These are phyloP conservation scores for Sanderia malayensis DNA, from an alignment of 30 jellyfish, hydroid and myxozoan genomes.

Conservation along the genomic window DNA sequence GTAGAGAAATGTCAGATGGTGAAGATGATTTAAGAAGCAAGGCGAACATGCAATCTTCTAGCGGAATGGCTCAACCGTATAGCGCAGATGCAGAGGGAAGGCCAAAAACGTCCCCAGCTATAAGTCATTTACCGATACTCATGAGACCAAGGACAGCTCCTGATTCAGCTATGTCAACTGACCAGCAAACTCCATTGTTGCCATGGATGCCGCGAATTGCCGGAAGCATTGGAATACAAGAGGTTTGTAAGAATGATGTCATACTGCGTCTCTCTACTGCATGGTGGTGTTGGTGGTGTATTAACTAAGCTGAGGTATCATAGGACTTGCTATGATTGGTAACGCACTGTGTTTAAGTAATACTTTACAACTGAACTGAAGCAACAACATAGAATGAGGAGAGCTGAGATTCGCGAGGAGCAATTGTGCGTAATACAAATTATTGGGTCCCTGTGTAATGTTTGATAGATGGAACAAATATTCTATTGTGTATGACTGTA, in stretches of 20 bases:
- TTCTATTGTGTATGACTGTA: too few relatives aligned
- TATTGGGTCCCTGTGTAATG: too few relatives aligned
- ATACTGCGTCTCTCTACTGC: too few relatives aligned
- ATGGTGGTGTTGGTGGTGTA: too few relatives aligned
- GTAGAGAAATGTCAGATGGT: slow-evolving; percentile 78
- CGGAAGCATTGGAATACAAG: slow-evolving; percentile 43
- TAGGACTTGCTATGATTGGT: too few relatives aligned
- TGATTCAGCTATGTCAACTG: slow-evolving; percentile 26
- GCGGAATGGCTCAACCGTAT: neutral
- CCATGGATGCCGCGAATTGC: slow-evolving; percentile 56
- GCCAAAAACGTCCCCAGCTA: slow-evolving; percentile 70
- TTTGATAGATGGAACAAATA: too few relatives aligned
- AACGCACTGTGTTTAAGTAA: too few relatives aligned
- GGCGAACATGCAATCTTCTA: neutral
- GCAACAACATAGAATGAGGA: too few relatives aligned
- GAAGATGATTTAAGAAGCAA: slow-evolving; percentile 41
- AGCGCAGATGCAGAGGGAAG: slow-evolving; percentile 14
- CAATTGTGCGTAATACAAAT: too few relatives aligned
- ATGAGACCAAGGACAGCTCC: slow-evolving; percentile 75
- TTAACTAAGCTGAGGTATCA: too few relatives aligned
- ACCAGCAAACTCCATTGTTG: slow-evolving; percentile 25
- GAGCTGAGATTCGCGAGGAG: too few relatives aligned
- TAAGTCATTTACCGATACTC: slow-evolving; percentile 44
- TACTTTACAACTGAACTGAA: too few relatives aligned
- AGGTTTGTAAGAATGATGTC: slow-evolving; percentile 53